phyloP scores from a whole-genome alignment of 2,113 vertebrate genomes.

The Phainopepla nitens region DNA sequence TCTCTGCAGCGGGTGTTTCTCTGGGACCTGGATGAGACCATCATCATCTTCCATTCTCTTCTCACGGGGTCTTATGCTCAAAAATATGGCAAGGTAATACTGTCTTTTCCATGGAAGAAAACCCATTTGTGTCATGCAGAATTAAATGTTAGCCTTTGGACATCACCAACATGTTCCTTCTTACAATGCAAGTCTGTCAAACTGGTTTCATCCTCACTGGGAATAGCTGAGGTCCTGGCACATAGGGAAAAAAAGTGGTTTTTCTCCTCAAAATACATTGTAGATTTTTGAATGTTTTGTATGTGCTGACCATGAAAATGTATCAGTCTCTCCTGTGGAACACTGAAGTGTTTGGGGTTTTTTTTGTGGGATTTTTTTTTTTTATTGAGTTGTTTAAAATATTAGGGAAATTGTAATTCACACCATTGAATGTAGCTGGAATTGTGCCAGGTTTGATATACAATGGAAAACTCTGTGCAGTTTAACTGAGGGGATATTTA shows the following conservation, averaged over 20 bases:
- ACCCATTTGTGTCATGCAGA: background rate
- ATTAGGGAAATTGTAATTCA: background rate
- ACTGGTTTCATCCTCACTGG: background rate
- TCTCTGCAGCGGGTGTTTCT: constrained; percentile 86
- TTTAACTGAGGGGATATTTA: background rate
- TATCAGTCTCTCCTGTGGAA: background rate
- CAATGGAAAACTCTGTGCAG: background rate
- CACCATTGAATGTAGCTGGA: background rate
- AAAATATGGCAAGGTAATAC: constrained; percentile 92
- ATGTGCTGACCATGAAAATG: background rate
- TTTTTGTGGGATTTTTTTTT: no score
- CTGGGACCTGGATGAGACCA: constrained; percentile 99
- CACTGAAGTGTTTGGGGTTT: background rate
- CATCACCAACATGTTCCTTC: background rate
- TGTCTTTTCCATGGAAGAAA: background rate
- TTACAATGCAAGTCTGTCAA: background rate
- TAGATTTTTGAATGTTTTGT: background rate
- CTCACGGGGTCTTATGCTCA: constrained; percentile 96
- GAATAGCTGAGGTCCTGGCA: background rate
- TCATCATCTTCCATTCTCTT: constrained; percentile 98
- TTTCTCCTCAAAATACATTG: background rate
- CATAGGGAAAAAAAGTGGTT: background rate
- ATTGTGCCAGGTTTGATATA: background rate
- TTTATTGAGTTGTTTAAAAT: background rate
- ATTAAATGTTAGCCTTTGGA: background rate